Evolutionary conservation across 92 coral and sea anemone species (phyloP).

Genomic region (Isaurus tuberculatus): DNA sequence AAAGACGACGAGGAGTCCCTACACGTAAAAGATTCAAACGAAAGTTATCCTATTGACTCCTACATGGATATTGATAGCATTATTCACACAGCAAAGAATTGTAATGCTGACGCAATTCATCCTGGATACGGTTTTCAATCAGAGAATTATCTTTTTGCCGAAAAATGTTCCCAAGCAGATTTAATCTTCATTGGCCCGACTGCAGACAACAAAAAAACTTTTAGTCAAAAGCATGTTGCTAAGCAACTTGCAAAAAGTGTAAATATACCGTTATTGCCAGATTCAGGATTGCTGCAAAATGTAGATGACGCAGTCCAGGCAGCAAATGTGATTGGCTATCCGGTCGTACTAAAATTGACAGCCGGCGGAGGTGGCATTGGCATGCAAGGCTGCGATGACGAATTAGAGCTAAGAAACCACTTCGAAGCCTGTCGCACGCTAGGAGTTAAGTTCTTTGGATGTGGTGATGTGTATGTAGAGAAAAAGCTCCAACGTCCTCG

Average conservation of each 20-base stretch:
- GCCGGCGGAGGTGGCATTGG: slow-evolving; percentile 79
- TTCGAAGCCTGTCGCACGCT: slow-evolving; percentile 35
- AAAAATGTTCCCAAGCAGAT: slow-evolving; percentile 53
- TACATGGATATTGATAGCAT: slow-evolving; percentile 58
- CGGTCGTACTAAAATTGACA: slow-evolving; percentile 56
- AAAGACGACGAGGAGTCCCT: slow-evolving; percentile 58
- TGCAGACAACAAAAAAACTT: slow-evolving; percentile 42
- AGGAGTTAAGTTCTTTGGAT: slow-evolving; percentile 46
- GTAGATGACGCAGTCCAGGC: slow-evolving; percentile 51
- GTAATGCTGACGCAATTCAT: slow-evolving; percentile 60
- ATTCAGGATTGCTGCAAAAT: slow-evolving; percentile 45
- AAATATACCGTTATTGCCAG: slow-evolving; percentile 49
- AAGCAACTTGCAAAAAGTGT: slow-evolving; percentile 41
- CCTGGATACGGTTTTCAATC: slow-evolving; percentile 79
- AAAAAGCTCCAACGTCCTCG: slow-evolving; percentile 55
- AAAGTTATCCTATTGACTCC: slow-evolving; percentile 52
- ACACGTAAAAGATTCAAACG: slow-evolving; percentile 58
- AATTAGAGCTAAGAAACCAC: slow-evolving; percentile 43
- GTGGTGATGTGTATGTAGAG: slow-evolving; percentile 58
- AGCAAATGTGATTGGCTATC: slow-evolving; percentile 62
- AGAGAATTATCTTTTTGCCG: slow-evolving; percentile 60
- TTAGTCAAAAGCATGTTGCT: slow-evolving; percentile 50
- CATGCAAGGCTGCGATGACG: slow-evolving; percentile 48
- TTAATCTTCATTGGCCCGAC: slow-evolving; percentile 71
- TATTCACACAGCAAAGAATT: slow-evolving; percentile 44